Percentiles rank a stretch among this genome's conserved stretches.
phyloP scores from a whole-genome alignment of 2,113 vertebrate species.

The Rutilus rutilus region DNA sequence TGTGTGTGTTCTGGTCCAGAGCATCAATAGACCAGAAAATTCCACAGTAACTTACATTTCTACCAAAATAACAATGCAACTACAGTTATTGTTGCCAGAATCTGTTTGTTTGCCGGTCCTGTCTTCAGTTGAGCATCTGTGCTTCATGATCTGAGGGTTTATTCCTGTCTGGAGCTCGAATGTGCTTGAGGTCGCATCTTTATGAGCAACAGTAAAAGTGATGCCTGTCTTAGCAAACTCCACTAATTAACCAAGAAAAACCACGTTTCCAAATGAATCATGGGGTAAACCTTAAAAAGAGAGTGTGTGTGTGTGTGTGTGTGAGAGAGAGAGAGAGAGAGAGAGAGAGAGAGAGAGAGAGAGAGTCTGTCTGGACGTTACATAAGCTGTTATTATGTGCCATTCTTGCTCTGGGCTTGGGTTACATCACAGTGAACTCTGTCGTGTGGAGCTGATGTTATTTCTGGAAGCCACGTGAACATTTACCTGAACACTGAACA shows the following conservation, averaged over 20 bases:
- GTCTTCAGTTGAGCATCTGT: too few relatives aligned
- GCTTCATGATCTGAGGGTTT: too few relatives aligned
- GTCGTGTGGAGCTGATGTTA: constrained; percentile 55
- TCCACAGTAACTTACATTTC: too few relatives aligned
- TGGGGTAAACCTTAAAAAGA: constrained; percentile 1
- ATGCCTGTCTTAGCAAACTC: background rate
- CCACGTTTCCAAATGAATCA: constrained; percentile 2
- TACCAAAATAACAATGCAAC: background rate
- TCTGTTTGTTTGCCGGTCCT: too few relatives aligned
- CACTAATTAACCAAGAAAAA: background rate
- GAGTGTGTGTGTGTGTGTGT: background rate
- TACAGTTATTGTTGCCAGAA: background rate
- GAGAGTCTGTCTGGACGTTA: constrained; percentile 68
- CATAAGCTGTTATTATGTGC: constrained; percentile 66
- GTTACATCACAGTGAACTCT: constrained; percentile 68
- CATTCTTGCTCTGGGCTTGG: constrained; percentile 49
- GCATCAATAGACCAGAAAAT: too few relatives aligned
- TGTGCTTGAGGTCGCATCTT: background rate
- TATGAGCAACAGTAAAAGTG: background rate
- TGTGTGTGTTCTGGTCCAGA: too few relatives aligned
- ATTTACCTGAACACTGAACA: background rate
- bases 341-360: background rate
- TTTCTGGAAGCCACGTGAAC: constrained; percentile 59
- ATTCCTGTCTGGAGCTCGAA: background rate
- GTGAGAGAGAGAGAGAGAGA: background rate